Base-by-base conservation (phyloP, 2,888 invertebrate genomes). In the Theodoxus fluviatilis region DNA sequence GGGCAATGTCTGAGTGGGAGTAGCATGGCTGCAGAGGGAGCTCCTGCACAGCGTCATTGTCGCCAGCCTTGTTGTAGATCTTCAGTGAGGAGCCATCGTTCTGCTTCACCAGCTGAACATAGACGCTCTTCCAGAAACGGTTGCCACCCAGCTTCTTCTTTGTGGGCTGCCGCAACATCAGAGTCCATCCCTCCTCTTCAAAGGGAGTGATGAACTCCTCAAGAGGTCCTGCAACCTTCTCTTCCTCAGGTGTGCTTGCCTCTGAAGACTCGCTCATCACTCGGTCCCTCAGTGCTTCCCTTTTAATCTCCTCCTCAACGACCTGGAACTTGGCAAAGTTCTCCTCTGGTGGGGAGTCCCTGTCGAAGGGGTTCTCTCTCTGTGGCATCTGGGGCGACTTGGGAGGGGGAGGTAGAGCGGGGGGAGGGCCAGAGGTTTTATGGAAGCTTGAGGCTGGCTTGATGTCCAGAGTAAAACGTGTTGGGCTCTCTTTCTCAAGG, bases 121-220 rank as follows among this genome's bases (percentile, higher is more conserved):
- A 96, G 71, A 97, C 93, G 87, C 98, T 96, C 89, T 98, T 98
- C 99, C 99, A 99, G 88, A 95, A 97, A 78, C 90, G 74, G 76
- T 90, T 88, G 47, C 94, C 83, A 38, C 85, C 84, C 57, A 85
- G 78, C 68, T 86, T 86, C 75, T 84, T 84, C 76, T 86, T 86
- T 31, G 82, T 81, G 28, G 87, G 87, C 72, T 97, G 96, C 1
- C 98, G 90, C 68, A 98, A 89, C 79, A 96, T 94, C 93, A 98
- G 94, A 84, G 97, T 96, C 97, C 98, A 99, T 35, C 96, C 96
- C 33, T 94, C 92, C 0, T 93, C 95, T 0, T 88, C 86, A 84
- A 92, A 94, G 74, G 90, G 90, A 38, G 95, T 91, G 12, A 96
- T 94, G 88, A 96, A 99, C 68, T 94, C 94, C 87, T 95, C 95